Conservation (phyloP, 1,140 invertebrate genomes). For the Sminthurinus signatus region DNA sequence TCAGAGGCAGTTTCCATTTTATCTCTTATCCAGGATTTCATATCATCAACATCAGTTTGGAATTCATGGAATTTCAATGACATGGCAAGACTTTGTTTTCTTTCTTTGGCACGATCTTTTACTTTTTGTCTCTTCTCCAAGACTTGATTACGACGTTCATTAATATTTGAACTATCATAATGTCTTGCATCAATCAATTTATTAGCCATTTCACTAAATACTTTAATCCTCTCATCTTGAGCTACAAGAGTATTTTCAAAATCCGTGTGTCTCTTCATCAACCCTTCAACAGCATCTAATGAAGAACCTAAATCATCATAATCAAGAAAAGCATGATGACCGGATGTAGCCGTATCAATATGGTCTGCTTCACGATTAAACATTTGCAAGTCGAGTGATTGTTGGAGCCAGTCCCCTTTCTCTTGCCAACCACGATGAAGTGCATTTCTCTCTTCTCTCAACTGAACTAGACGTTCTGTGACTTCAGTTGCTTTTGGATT, state of each 20-base stretch:
- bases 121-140: slow-evolving; percentile 62
- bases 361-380: slow-evolving; percentile 96
- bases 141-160: slow-evolving; percentile 67
- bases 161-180: slow-evolving; percentile 74
- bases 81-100: slow-evolving; percentile 64
- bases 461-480: slow-evolving; percentile 61
- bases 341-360: slow-evolving; percentile 89
- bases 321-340: slow-evolving; percentile 88
- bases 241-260: slow-evolving; percentile 88
- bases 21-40: slow-evolving; percentile 82
- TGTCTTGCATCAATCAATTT: slow-evolving; percentile 74
- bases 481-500: slow-evolving; percentile 64
- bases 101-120: slow-evolving; percentile 63
- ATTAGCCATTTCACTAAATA: slow-evolving; percentile 78
- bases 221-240: slow-evolving; percentile 84
- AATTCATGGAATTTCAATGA: slow-evolving; percentile 79
- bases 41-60: slow-evolving; percentile 78
- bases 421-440: slow-evolving; percentile 68
- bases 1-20: slow-evolving; percentile 86
- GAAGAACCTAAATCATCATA: slow-evolving; percentile 80
- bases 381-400: slow-evolving; percentile 77
- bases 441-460: slow-evolving; percentile 68
- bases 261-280: slow-evolving; percentile 89
- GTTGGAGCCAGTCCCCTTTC: slow-evolving; percentile 74
- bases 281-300: slow-evolving; percentile 87